These are phyloP conservation scores for Sminthopsis crassicaudata DNA, from an alignment of 2,113 vertebrate genomes.

Conservation along the genomic window DNA sequence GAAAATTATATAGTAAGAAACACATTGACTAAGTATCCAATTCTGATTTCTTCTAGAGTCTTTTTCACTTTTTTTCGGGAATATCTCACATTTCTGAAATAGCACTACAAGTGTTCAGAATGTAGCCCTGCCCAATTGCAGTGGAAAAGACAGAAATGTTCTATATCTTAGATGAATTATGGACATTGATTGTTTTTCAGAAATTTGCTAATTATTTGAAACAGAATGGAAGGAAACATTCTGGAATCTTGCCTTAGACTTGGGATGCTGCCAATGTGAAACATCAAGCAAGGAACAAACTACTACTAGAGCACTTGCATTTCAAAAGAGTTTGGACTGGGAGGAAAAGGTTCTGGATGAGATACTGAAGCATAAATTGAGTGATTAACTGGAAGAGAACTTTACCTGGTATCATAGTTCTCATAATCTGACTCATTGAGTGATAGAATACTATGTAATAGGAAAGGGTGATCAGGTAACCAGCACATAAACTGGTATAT, in stretches of 20 bases:
- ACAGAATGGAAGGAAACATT: not conserved
- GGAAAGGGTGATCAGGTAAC: not conserved
- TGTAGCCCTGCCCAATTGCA: not conserved
- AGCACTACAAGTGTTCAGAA: not conserved
- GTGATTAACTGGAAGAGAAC: not conserved
- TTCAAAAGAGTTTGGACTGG: not conserved
- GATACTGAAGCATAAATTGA: not conserved
- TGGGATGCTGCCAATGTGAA: not conserved
- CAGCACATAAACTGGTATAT: not conserved
- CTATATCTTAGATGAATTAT: not conserved
- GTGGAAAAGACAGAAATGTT: not conserved
- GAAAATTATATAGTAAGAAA: not conserved
- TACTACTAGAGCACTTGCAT: not conserved
- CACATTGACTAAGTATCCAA: not conserved
- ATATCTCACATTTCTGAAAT: not conserved
- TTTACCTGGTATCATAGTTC: not conserved
- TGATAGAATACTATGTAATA: not conserved
- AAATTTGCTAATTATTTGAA: not conserved
- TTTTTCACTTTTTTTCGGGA: not conserved
- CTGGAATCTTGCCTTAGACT: not conserved
- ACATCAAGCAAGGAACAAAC: not conserved
- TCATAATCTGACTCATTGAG: not conserved
- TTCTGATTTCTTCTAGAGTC: not conserved
- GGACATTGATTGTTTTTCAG: not conserved
- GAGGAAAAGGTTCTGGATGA: not conserved